Conservation (phyloP, 2,797 vertebrate species). For the Smutsia gigantea region DNA sequence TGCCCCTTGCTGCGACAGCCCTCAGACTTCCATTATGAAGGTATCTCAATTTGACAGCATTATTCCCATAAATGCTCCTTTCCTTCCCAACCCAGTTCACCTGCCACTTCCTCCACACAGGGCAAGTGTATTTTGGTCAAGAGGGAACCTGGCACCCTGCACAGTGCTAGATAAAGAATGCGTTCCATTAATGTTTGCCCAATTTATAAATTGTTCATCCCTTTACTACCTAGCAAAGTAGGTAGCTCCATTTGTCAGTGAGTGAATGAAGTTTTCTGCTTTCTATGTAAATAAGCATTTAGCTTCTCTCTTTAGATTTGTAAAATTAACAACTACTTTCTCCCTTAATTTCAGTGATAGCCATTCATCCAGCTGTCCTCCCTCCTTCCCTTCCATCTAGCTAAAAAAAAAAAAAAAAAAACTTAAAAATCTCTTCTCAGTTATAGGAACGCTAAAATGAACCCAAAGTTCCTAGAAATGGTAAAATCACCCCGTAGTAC, state of each 20-base stretch:
- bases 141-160: background rate
- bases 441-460: background rate
- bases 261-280: background rate
- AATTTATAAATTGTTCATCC: background rate
- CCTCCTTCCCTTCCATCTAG: background rate
- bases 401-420: background rate
- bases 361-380: background rate
- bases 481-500: background rate
- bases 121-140: background rate
- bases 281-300: slow-evolving; percentile 43
- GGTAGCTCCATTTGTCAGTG: background rate
- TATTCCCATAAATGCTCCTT: background rate
- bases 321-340: slow-evolving; percentile 13
- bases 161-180: background rate
- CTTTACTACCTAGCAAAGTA: background rate
- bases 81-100: background rate
- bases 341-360: slow-evolving; percentile 15
- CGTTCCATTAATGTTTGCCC: background rate
- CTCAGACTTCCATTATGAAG: background rate
- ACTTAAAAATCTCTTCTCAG: background rate
- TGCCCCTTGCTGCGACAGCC: background rate
- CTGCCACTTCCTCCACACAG: background rate
- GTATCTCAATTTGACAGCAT: background rate
- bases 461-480: background rate
- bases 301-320: background rate